These are phyloP conservation scores for Zele albiditarsus DNA, from an alignment of 2,888 invertebrate genomes.

Conservation along the genomic window DNA sequence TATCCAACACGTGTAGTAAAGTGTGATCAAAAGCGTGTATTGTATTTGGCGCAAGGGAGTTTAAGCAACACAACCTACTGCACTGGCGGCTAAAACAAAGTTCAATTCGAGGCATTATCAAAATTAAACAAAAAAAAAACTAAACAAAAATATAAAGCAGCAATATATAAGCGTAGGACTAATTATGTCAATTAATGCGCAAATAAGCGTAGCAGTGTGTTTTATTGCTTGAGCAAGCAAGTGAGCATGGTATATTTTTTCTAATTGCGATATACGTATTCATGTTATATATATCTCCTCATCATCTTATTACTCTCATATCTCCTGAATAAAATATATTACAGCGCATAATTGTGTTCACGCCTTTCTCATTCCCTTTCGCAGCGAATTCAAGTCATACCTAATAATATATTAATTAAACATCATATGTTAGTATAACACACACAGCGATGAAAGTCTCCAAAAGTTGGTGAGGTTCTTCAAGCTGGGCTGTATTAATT, in stretches of 20 bases:
- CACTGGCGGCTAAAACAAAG: constrained; percentile 70
- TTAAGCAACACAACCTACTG: constrained; percentile 70
- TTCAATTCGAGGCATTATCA: constrained; percentile 58
- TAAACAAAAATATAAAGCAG: constrained; percentile 46
- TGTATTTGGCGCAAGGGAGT: constrained; percentile 62
- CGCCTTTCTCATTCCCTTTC: constrained; percentile 42
- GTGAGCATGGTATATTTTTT: constrained; percentile 32
- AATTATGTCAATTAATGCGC: constrained; percentile 42
- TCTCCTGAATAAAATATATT: constrained; percentile 21
- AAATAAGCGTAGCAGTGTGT: constrained; percentile 46
- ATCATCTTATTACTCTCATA: constrained; percentile 8
- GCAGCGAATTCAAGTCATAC: constrained; percentile 30
- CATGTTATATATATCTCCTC: background rate
- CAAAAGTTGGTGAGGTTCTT: background rate
- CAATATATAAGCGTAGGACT: constrained; percentile 51
- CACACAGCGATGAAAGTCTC: constrained; percentile 12
- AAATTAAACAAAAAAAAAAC: constrained; percentile 32
- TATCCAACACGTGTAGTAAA: constrained; percentile 65
- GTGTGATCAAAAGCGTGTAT: constrained; percentile 63
- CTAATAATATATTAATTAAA: constrained; percentile 32
- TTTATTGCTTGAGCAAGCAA: constrained; percentile 41
- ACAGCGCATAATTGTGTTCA: constrained; percentile 17
- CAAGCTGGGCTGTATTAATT: constrained; percentile 21
- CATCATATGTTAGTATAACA: constrained; percentile 30
- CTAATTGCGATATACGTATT: background rate